Percentiles rank a stretch among this genome's conserved stretches.
Evolutionary conservation across 2,797 vertebrate genomes (phyloP).

Genomic region (Morus bassanus): DNA sequence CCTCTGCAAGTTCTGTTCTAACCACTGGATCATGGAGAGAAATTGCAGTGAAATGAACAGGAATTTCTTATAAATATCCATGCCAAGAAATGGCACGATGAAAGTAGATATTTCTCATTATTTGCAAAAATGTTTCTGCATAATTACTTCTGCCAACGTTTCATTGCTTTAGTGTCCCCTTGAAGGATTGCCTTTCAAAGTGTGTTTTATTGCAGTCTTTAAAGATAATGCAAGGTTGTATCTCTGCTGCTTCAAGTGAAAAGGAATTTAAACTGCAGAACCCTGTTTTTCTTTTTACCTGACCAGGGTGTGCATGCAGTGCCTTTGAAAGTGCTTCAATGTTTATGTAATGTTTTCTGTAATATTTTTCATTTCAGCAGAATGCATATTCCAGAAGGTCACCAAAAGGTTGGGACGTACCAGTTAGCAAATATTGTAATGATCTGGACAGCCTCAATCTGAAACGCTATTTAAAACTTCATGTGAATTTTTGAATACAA

Average conservation of each 20-base stretch:
- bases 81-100: not conserved
- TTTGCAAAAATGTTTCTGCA: constrained; percentile 9
- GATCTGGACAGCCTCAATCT: not conserved
- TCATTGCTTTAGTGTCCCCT: not conserved
- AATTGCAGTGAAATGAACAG: not conserved
- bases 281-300: not conserved
- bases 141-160: constrained; percentile 6
- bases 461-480: not conserved
- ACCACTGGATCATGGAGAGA: not conserved
- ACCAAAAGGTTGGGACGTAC: not conserved
- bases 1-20: not conserved
- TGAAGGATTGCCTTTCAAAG: not conserved
- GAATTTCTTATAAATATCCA: not conserved
- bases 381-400: not conserved
- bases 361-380: not conserved
- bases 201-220: not conserved
- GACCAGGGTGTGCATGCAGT: not conserved
- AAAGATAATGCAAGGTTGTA: not conserved
- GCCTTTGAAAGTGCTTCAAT: not conserved
- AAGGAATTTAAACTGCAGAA: not conserved
- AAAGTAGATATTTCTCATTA: constrained; percentile 6
- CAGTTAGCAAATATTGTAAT: not conserved
- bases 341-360: not conserved
- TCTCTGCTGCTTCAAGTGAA: not conserved
- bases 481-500: not conserved